phyloP scores from a whole-genome alignment of 2,797 vertebrate genomes.

The Malurus splendens region DNA sequence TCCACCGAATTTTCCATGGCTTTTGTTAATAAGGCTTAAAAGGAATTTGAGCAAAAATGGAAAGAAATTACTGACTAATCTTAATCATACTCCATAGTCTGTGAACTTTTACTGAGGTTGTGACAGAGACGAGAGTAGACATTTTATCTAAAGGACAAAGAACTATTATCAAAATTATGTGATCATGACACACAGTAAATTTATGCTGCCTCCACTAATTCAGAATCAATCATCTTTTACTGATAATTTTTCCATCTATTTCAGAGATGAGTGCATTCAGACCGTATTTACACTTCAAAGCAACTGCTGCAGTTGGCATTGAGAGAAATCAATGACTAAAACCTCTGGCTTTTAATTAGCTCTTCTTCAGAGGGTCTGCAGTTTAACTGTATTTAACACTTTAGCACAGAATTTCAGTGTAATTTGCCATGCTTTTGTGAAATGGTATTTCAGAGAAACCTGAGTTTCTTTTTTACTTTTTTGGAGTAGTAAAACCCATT shows the following conservation, averaged over 20 bases:
- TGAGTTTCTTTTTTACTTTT: background rate
- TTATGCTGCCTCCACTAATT: conserved; percentile 2
- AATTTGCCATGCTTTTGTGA: background rate
- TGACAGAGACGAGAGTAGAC: background rate
- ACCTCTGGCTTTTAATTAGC: conserved; percentile 22
- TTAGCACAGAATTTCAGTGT: background rate
- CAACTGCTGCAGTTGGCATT: background rate
- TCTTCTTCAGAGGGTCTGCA: background rate
- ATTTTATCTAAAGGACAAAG: background rate
- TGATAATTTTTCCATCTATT: background rate
- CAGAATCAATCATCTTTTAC: conserved; percentile 17
- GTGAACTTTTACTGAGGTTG: background rate
- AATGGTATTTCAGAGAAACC: background rate
- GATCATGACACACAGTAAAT: background rate
- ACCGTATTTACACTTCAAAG: conserved; percentile 34
- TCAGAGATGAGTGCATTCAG: background rate
- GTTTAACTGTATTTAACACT: conserved; percentile 8
- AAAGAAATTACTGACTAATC: background rate
- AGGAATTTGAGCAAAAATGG: background rate
- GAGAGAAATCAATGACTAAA: conserved; percentile 15
- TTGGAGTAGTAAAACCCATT: background rate
- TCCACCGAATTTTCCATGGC: background rate
- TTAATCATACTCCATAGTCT: background rate
- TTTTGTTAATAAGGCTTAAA: background rate
- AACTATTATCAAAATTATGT: background rate